Base-by-base conservation (phyloP, 23 tunicate genomes). In the Aplidium turbinatum region DNA sequence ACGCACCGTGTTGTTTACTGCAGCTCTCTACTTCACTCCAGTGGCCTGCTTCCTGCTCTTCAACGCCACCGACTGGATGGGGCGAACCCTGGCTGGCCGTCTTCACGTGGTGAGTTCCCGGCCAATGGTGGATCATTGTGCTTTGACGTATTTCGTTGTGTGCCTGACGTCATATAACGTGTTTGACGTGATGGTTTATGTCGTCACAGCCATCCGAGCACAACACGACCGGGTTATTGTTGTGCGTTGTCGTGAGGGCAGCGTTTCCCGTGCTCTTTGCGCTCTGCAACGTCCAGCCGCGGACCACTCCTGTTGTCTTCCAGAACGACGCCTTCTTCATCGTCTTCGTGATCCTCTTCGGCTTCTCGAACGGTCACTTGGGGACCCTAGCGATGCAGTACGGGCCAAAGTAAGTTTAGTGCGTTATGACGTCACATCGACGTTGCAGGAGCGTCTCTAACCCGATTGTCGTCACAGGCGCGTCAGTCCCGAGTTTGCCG, bases 21-120 rank as follows among this genome's bases (percentile, higher is more conserved):
- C 38, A 88, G 97, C 76, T 68, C 20, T 62, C n/a, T 91, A 84
- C 58, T 91, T 91, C 86, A 78, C 78, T 3, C 97, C 97, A 1
- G 97, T 91, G 1, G 31, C 77, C 30, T 83, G 90, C 67, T 91
- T 83, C 48, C 86, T 91, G 0, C 57, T 91, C 33, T 91, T 91
- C 38, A 84, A 84, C 51, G 27, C 79, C 31, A 36, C 67, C n/a
- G 97, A 91, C 53, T 91, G 87, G 86, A 31, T 91, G 40, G 97
- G 97, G 19, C 35, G 97, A 58, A 70, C 82, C 3, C 13, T 81
- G 64, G 86, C 91, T 31, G 84, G 93, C 22, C 74, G 74, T 42
- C n/a, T 91, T 11, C 87, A 81, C 52, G 6, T 78, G 31, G 97
- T 90, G 22, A 66, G 51, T 38, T 36, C 50, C 16, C 50, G 13